Evolutionary conservation across 2,113 vertebrate species (phyloP).

Genomic region (Dolichallabes microphthalmus): DNA sequence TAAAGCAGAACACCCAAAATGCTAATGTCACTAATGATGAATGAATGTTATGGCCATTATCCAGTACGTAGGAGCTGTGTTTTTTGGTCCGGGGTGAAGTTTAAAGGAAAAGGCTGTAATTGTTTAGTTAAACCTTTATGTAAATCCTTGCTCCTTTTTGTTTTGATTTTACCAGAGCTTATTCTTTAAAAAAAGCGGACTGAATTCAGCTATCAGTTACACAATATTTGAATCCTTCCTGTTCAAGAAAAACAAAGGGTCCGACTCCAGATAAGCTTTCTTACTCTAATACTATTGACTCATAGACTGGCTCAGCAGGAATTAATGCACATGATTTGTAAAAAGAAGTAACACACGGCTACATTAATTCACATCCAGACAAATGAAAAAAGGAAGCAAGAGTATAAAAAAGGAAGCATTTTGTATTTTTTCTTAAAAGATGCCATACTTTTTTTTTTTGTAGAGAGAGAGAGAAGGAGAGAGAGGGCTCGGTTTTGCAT

Average conservation of each 20-base stretch:
- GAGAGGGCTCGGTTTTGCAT: conserved; percentile 32
- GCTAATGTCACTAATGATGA: conserved; percentile 10
- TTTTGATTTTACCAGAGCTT: not conserved
- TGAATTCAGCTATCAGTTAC: not conserved
- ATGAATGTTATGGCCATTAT: not conserved
- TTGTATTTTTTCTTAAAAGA: conserved; percentile 60
- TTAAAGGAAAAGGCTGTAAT: not conserved
- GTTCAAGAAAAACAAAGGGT: not conserved
- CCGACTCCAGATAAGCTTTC: not conserved
- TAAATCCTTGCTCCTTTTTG: not conserved
- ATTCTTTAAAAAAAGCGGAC: not conserved
- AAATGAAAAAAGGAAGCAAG: conserved; percentile 1
- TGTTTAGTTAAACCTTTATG: not conserved
- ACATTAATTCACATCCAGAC: not conserved
- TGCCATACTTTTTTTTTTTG: conserved; percentile 51
- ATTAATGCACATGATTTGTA: not conserved
- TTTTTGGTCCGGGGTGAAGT: not conserved
- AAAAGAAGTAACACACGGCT: not conserved
- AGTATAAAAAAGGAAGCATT: not conserved
- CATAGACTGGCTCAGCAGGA: conserved; percentile 11
- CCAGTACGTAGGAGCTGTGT: not conserved
- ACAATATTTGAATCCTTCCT: not conserved
- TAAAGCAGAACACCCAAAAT: conserved; percentile 10
- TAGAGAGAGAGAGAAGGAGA: conserved; percentile 12
- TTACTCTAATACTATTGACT: not conserved